phyloP scores from a whole-genome alignment of 2,113 vertebrate species.

The Poicephalus meyeri region DNA sequence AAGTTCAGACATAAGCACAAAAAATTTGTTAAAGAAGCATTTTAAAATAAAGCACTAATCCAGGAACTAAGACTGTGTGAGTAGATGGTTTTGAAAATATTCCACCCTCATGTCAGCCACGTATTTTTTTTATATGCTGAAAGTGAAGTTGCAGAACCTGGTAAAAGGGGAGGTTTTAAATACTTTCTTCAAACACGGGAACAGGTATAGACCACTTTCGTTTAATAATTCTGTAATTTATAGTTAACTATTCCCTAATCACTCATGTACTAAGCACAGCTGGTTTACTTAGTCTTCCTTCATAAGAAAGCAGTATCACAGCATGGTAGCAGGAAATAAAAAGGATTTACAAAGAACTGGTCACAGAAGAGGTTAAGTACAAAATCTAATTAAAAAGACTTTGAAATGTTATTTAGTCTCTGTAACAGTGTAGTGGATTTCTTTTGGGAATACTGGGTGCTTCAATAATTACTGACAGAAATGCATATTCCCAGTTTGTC shows the following conservation, averaged over 20 bases:
- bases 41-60: background rate
- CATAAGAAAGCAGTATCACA: constrained; percentile 14
- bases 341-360: constrained; percentile 32
- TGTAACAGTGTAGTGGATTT: background rate
- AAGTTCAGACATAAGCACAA: background rate
- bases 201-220: background rate
- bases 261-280: background rate
- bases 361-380: constrained; percentile 31
- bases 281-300: background rate
- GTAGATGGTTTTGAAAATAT: background rate
- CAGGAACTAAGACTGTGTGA: background rate
- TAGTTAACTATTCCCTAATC: background rate
- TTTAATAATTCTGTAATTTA: background rate
- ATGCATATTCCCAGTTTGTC: background rate
- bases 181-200: background rate
- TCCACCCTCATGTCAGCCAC: background rate
- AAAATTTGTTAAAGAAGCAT: background rate
- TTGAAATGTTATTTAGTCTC: background rate
- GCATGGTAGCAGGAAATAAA: constrained; percentile 46
- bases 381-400: constrained; percentile 39
- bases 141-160: background rate
- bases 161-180: background rate
- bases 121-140: background rate
- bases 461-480: background rate
- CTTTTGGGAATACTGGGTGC: background rate